phyloP scores from a whole-genome alignment of 2,797 vertebrate species.

The Enteromius trimaculatus region DNA sequence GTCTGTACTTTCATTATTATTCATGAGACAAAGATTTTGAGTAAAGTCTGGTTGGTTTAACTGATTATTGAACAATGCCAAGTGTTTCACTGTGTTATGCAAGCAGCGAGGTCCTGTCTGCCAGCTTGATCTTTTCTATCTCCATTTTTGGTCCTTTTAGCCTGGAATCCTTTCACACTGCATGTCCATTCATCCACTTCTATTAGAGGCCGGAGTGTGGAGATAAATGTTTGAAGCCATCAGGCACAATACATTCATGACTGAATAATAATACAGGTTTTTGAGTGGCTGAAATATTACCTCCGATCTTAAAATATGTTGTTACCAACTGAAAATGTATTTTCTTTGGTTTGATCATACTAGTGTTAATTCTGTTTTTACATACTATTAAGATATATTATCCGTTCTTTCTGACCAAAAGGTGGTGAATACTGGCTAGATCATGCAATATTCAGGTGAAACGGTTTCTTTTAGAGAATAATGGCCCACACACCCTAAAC shows the following conservation, averaged over 20 bases:
- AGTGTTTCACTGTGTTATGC: slow-evolving; percentile 7
- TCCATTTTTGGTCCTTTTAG: slow-evolving; percentile 33
- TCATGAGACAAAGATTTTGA: neutral
- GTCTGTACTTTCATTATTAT: neutral
- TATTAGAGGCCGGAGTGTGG: neutral
- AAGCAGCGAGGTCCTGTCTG: neutral
- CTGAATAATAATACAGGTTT: neutral
- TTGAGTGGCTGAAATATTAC: neutral
- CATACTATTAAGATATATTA: neutral
- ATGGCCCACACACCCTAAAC: slow-evolving; percentile 1
- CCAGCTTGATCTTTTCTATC: neutral
- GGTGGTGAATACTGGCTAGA: neutral
- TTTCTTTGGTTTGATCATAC: neutral
- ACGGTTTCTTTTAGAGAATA: no score
- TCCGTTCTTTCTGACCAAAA: neutral
- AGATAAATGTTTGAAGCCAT: neutral
- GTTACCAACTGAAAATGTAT: neutral
- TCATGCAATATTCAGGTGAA: neutral
- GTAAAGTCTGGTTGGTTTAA: slow-evolving; percentile 7
- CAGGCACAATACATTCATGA: neutral
- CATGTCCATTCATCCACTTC: neutral
- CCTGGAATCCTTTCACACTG: slow-evolving; percentile 1
- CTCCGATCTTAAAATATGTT: neutral
- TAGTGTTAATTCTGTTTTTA: neutral
- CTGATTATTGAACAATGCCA: slow-evolving; percentile 10